Conservation (phyloP, 1,140 invertebrate genomes). For the Lucilia sericata region DNA sequence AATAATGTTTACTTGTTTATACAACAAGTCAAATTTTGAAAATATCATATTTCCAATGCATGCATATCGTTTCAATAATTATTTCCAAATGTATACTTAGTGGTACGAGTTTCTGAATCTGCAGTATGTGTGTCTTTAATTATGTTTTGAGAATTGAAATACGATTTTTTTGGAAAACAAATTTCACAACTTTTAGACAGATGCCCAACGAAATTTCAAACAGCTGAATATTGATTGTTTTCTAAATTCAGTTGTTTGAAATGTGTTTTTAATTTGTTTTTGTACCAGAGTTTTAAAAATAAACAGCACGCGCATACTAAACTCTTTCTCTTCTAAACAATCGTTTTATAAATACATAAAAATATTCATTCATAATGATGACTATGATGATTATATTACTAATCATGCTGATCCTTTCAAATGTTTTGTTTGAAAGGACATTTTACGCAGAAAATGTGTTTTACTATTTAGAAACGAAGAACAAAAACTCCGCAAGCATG, state of each 20-base stretch:
- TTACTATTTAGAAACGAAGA: not conserved
- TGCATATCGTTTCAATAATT: no score
- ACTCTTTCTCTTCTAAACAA: not conserved
- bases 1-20: no score
- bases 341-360: not conserved
- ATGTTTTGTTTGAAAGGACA: not conserved
- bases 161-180: not conserved
- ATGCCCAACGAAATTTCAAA: not conserved
- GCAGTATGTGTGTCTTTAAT: no score
- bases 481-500: not conserved
- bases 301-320: not conserved
- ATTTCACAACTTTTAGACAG: not conserved
- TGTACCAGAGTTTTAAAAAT: not conserved
- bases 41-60: no score
- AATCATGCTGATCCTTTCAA: slow-evolving; percentile 17
- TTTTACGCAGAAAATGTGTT: not conserved
- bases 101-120: no score
- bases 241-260: not conserved
- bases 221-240: not conserved
- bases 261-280: not conserved
- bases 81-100: no score
- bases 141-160: no score
- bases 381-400: not conserved
- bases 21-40: no score
- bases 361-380: no score